Evolutionary conservation across 2,113 vertebrate genomes (phyloP).

Genomic region (Connochaetes taurinus): DNA sequence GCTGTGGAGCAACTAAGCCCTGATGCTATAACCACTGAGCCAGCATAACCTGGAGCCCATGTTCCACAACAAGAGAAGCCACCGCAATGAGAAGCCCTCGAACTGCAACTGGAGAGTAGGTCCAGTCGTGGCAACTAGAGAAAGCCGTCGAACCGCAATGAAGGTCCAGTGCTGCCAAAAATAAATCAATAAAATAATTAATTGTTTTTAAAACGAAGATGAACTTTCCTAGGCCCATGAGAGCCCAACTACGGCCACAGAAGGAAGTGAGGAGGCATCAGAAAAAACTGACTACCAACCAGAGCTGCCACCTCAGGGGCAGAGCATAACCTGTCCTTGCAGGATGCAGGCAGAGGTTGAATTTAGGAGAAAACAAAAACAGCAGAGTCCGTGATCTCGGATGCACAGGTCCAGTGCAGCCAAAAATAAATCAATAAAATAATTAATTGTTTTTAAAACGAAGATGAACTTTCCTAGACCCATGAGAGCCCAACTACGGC

Average conservation of each 20-base stretch:
- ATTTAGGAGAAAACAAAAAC: neutral
- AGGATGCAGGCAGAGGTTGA: neutral
- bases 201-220: neutral
- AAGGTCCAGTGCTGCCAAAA: neutral
- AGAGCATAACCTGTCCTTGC: neutral
- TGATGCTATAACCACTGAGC: neutral
- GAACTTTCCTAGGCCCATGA: neutral
- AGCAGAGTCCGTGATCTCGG: neutral
- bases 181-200: neutral
- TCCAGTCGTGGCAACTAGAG: neutral
- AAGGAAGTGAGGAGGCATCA: neutral
- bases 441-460: too few relatives aligned
- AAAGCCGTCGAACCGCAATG: neutral
- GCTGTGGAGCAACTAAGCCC: neutral
- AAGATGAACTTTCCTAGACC: neutral
- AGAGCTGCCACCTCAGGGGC: neutral
- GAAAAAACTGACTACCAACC: neutral
- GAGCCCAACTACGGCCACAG: neutral
- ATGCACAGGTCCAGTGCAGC: accelerated
- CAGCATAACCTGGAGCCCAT: neutral
- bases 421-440: too few relatives aligned
- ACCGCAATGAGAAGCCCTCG: neutral
- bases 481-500: neutral
- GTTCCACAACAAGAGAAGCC: neutral
- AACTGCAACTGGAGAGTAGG: neutral